Evolutionary conservation across 2,888 invertebrate genomes (phyloP).

Genomic region (Elmis aenea): DNA sequence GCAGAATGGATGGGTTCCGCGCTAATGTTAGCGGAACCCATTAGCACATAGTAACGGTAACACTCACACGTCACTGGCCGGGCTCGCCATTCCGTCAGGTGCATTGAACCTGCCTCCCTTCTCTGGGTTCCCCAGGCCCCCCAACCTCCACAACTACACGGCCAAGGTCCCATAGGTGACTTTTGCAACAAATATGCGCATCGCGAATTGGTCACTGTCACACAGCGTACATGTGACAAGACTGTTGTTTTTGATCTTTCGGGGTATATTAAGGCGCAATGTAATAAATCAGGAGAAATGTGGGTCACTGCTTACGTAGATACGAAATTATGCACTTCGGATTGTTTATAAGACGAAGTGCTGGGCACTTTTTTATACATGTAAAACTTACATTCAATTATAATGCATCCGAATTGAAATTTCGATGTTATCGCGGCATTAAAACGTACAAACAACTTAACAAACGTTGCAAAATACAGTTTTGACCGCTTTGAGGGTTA

Average conservation of each 20-base stretch:
- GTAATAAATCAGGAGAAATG: neutral
- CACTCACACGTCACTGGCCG: conserved; percentile 38
- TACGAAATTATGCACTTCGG: no score
- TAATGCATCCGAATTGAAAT: no score
- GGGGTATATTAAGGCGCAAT: neutral
- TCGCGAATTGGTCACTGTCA: conserved; percentile 33
- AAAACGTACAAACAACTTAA: no score
- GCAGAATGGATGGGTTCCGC: conserved; percentile 34
- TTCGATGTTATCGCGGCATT: no score
- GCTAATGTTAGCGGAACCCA: conserved; percentile 43
- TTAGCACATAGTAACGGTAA: conserved; percentile 43
- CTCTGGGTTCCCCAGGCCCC: conserved; percentile 21
- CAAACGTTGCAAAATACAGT: no score
- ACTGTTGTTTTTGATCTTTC: neutral
- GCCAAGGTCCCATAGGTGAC: conserved; percentile 32
- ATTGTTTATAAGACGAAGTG: no score
- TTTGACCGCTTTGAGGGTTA: no score
- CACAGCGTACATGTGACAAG: conserved; percentile 10
- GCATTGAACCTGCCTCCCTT: conserved; percentile 43
- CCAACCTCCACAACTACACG: conserved; percentile 21
- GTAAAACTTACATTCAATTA: no score
- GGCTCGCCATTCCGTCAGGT: conserved; percentile 47
- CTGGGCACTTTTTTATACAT: no score
- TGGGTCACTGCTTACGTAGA: no score
- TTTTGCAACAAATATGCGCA: conserved; percentile 30